Evolutionary conservation across 2,888 invertebrate species (phyloP).

Genomic region (Catocala nupta): DNA sequence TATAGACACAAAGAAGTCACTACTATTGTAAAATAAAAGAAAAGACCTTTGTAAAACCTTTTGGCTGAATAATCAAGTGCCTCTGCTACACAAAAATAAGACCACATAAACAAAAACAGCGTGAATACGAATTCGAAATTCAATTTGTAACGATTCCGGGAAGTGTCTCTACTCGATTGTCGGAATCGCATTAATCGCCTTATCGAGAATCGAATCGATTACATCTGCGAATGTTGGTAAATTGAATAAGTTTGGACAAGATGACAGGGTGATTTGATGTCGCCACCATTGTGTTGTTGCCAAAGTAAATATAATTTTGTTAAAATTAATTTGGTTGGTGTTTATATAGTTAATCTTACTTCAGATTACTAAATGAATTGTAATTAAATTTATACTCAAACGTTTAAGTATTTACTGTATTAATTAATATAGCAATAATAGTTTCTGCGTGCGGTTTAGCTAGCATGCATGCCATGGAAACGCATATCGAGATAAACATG

Average conservation of each 20-base stretch:
- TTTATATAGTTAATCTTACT: slow-evolving; percentile 18
- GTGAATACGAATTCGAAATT: slow-evolving; percentile 18
- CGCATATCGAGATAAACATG: no score
- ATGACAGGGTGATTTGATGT: slow-evolving; percentile 41
- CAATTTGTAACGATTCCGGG: slow-evolving; percentile 37
- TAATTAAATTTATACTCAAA: no score
- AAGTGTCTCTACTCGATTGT: slow-evolving; percentile 35
- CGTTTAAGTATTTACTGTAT: no score
- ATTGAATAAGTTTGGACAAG: slow-evolving; percentile 61
- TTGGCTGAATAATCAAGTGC: slow-evolving; percentile 2
- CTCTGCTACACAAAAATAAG: neutral
- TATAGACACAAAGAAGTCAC: no score
- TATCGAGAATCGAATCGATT: slow-evolving; percentile 51
- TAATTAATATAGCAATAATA: no score
- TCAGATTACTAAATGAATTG: neutral
- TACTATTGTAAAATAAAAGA: no score
- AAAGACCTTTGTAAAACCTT: neutral
- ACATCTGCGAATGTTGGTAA: slow-evolving; percentile 49
- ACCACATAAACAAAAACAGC: slow-evolving; percentile 15
- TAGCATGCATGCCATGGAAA: no score
- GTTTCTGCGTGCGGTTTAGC: no score
- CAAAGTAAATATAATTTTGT: slow-evolving; percentile 10
- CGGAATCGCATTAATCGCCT: slow-evolving; percentile 48
- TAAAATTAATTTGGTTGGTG: slow-evolving; percentile 10
- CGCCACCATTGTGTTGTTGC: slow-evolving; percentile 20